Evolutionary conservation across 2,888 invertebrate species (phyloP).

Genomic region (Digitonthophagus gazella): DNA sequence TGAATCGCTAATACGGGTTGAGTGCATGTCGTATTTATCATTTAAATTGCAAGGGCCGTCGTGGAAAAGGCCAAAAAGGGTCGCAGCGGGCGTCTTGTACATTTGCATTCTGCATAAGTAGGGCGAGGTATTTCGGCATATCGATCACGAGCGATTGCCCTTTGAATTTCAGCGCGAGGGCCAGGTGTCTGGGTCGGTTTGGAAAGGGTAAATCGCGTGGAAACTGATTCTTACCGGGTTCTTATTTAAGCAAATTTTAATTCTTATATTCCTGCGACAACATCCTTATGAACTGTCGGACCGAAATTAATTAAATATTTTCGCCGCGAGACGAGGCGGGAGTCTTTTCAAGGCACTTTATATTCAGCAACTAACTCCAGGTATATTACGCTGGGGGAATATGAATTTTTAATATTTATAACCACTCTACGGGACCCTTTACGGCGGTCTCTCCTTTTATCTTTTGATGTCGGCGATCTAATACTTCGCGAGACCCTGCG

Average conservation of each 20-base stretch:
- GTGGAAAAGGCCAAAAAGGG: background rate
- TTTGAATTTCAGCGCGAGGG: slow-evolving; percentile 8
- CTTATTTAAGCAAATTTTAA: background rate
- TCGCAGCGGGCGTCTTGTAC: background rate
- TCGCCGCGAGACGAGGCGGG: background rate
- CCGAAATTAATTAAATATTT: background rate
- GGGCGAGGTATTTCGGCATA: background rate
- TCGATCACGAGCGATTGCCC: slow-evolving; percentile 10
- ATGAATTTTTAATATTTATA: background rate
- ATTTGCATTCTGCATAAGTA: slow-evolving; percentile 12
- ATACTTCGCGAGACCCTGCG: background rate
- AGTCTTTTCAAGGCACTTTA: background rate
- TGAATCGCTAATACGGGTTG: slow-evolving; percentile 17
- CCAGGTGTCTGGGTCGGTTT: background rate
- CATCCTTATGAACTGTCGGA: background rate
- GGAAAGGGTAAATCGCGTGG: background rate
- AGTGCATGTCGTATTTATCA: slow-evolving; percentile 18
- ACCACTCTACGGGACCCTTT: background rate
- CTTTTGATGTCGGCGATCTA: background rate
- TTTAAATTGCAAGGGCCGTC: slow-evolving; percentile 16
- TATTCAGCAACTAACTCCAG: background rate
- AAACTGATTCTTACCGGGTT: background rate
- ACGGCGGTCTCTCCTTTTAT: background rate
- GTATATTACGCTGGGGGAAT: background rate
- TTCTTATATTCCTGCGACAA: background rate